A percentile compares a stretch with the other conserved stretches of the same genome.
Conservation (phyloP, 2,888 invertebrate genomes). For the Dorcus parallelipipedus region DNA sequence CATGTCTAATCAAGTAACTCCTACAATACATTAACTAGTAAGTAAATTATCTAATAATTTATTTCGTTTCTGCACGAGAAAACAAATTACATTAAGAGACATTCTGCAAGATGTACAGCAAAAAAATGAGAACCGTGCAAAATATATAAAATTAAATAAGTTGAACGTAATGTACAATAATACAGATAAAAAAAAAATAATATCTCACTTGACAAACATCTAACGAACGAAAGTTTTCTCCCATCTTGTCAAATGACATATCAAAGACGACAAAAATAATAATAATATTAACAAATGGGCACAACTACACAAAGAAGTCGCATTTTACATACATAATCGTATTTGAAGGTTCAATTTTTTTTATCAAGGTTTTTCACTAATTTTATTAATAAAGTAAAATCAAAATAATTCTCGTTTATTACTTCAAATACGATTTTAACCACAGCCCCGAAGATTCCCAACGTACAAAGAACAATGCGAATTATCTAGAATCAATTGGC, state of each 20-base stretch:
- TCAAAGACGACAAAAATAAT: conserved; percentile 8
- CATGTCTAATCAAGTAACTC: conserved; percentile 10
- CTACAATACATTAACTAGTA: conserved; percentile 3
- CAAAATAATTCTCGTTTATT: conserved; percentile 12
- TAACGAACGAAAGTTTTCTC: conserved; percentile 8
- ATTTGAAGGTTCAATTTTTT: conserved; percentile 7
- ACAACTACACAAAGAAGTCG: conserved; percentile 5
- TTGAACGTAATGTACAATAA: conserved; percentile 16
- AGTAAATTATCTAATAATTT: conserved; percentile 6
- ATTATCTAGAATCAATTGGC: conserved; percentile 5
- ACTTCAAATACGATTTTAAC: conserved; percentile 25
- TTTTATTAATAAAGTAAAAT: conserved; percentile 8
- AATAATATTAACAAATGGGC: conserved; percentile 16
- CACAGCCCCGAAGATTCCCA: conserved; percentile 26
- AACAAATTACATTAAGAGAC: conserved; percentile 10
- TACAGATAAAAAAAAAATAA: conserved; percentile 11
- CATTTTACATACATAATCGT: conserved; percentile 6
- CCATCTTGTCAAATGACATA: conserved; percentile 13
- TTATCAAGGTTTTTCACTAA: not conserved
- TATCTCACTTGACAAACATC: conserved; percentile 14
- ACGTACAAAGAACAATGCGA: conserved; percentile 7
- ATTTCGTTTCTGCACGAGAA: conserved; percentile 1
- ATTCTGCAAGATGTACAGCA: not conserved
- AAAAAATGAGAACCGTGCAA: conserved; percentile 10
- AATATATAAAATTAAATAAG: conserved; percentile 21